A percentile compares a stretch with the other conserved stretches of the same genome.
Evolutionary conservation across 2,888 invertebrate genomes (phyloP).

Genomic region (Agrotis ipsilon): DNA sequence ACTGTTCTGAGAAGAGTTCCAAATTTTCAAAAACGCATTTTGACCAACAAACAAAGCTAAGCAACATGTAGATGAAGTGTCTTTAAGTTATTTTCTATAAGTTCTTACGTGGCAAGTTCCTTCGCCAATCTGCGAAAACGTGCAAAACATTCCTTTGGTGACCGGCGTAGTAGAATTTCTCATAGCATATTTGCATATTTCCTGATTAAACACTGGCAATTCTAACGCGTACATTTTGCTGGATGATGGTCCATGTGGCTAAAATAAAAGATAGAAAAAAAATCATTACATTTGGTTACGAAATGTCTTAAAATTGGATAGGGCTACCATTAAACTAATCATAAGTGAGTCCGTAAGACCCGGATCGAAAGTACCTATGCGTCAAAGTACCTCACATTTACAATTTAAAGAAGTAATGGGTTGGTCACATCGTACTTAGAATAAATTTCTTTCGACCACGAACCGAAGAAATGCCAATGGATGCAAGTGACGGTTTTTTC

Average conservation of each 20-base stretch:
- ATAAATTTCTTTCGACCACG: too few relatives aligned
- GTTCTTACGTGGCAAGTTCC: constrained; percentile 86
- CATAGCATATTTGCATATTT: constrained; percentile 84
- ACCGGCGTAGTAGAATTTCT: constrained; percentile 80
- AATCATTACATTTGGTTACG: too few relatives aligned
- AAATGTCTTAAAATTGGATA: too few relatives aligned
- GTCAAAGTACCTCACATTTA: too few relatives aligned
- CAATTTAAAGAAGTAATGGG: too few relatives aligned
- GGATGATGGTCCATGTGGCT: constrained; percentile 80
- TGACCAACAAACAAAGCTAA: neutral
- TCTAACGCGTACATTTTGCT: constrained; percentile 76
- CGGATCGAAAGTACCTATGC: too few relatives aligned
- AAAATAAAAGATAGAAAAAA: constrained; percentile 39
- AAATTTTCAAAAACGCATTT: neutral
- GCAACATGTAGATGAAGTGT: neutral
- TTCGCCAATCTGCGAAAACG: constrained; percentile 82
- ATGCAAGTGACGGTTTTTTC: too few relatives aligned
- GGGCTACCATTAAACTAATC: too few relatives aligned
- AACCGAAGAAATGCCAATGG: too few relatives aligned
- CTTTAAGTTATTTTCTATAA: neutral
- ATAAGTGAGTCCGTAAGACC: too few relatives aligned
- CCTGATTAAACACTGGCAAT: constrained; percentile 82
- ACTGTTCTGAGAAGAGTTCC: too few relatives aligned
- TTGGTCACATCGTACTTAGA: too few relatives aligned
- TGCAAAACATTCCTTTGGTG: constrained; percentile 83